These are phyloP conservation scores for Mustelus asterias DNA, from an alignment of 2,113 vertebrate genomes.

Conservation along the genomic window DNA sequence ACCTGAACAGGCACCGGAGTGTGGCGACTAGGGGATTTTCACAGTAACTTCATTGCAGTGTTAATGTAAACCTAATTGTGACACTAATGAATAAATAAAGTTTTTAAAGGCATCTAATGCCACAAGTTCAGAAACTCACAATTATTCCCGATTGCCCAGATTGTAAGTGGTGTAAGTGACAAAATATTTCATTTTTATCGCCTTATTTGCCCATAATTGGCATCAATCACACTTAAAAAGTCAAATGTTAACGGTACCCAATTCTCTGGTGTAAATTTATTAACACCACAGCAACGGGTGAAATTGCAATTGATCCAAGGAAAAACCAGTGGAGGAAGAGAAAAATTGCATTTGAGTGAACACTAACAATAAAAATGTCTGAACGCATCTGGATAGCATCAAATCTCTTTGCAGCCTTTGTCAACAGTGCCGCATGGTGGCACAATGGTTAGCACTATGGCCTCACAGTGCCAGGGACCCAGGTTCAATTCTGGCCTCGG, in stretches of 20 bases:
- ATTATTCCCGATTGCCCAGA: neutral
- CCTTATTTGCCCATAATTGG: neutral
- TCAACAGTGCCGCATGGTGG: neutral
- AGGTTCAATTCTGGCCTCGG: no score
- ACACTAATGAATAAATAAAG: no score
- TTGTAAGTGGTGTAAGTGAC: neutral
- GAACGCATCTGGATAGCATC: neutral
- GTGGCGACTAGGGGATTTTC: no score
- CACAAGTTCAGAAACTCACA: no score
- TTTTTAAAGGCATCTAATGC: neutral
- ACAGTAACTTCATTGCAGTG: no score
- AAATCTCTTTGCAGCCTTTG: neutral
- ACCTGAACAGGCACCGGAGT: no score
- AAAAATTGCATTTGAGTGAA: neutral
- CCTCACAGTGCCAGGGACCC: no score
- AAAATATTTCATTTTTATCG: neutral
- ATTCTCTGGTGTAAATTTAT: neutral
- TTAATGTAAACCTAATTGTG: no score
- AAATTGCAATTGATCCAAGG: neutral
- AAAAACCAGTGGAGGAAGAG: neutral
- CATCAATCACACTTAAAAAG: neutral
- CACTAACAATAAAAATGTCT: neutral
- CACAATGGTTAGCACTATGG: no score
- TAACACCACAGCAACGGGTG: neutral
- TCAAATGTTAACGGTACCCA: neutral